These are phyloP conservation scores for Pemphredon lugubris DNA, from an alignment of 2,888 invertebrate genomes.

Conservation along the genomic window DNA sequence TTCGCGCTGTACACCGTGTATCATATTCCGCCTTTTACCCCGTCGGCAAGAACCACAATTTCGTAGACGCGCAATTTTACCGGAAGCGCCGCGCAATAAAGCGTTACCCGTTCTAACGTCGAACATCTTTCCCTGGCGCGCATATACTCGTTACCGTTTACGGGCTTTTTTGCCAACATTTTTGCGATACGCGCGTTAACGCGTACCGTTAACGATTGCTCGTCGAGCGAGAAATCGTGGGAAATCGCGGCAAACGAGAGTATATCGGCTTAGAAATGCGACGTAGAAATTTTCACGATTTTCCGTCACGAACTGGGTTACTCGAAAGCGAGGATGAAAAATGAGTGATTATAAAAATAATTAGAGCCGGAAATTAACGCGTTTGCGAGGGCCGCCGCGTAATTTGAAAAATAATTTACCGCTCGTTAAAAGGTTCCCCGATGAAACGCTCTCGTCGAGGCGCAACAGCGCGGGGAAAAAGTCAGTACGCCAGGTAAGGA, in stretches of 20 bases:
- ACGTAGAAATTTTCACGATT: no score
- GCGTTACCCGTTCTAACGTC: constrained; percentile 4
- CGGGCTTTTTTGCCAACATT: no score
- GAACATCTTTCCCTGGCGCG: neutral
- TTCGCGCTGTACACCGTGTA: constrained; percentile 7
- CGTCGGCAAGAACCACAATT: constrained; percentile 9
- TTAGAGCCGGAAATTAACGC: constrained; percentile 42
- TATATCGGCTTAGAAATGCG: no score
- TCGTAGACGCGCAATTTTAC: neutral
- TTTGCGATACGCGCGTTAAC: no score
- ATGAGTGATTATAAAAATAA: constrained; percentile 55
- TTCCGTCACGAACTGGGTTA: no score
- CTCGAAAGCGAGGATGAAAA: no score
- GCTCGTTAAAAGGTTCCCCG: constrained; percentile 44
- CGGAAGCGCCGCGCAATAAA: constrained; percentile 21
- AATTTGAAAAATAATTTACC: constrained; percentile 43
- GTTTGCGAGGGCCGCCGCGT: constrained; percentile 31
- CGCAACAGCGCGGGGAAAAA: neutral
- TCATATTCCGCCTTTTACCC: constrained; percentile 3
- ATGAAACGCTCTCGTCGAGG: no score
- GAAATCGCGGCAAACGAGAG: no score
- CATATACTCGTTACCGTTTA: neutral
- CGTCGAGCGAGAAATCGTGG: no score
- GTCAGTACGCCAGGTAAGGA: neutral
- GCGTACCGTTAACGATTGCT: no score